Percentiles rank a stretch among this genome's conserved stretches.
phyloP scores from a whole-genome alignment of 2,888 invertebrate species.

The Hydraecia micacea region DNA sequence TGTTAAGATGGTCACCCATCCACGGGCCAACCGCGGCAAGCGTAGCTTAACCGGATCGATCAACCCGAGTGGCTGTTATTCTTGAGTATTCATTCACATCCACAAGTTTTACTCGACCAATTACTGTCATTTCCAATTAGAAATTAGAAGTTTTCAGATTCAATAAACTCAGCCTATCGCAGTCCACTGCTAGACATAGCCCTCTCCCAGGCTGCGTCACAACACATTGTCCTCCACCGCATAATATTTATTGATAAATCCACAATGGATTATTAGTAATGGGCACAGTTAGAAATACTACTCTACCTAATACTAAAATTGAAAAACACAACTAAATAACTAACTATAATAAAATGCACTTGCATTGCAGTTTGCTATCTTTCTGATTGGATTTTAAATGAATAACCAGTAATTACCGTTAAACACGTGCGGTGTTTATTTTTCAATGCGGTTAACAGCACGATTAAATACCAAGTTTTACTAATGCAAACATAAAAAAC shows the following conservation, averaged over 20 bases:
- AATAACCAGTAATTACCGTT: conserved; percentile 18
- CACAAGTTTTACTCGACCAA: background rate
- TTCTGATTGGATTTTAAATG: conserved; percentile 50
- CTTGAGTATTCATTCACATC: background rate
- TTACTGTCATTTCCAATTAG: background rate
- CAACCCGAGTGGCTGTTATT: too few species aligned
- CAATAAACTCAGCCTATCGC: background rate
- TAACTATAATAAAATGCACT: conserved; percentile 1
- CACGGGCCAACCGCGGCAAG: too few species aligned
- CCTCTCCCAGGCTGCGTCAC: background rate
- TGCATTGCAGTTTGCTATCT: background rate
- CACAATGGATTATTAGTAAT: background rate
- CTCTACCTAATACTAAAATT: background rate
- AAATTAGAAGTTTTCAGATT: background rate
- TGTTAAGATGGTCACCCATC: too few species aligned
- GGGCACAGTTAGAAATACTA: background rate
- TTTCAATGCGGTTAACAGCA: conserved; percentile 23
- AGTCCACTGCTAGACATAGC: background rate
- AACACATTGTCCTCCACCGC: background rate
- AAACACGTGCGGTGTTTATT: conserved; percentile 37
- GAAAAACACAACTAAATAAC: background rate
- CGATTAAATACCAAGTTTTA: conserved; percentile 11
- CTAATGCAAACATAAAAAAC: background rate
- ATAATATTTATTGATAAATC: background rate
- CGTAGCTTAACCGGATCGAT: too few species aligned